Evolutionary conservation across 2,113 vertebrate genomes (phyloP).

Genomic region (Microcebus tavaratra): DNA sequence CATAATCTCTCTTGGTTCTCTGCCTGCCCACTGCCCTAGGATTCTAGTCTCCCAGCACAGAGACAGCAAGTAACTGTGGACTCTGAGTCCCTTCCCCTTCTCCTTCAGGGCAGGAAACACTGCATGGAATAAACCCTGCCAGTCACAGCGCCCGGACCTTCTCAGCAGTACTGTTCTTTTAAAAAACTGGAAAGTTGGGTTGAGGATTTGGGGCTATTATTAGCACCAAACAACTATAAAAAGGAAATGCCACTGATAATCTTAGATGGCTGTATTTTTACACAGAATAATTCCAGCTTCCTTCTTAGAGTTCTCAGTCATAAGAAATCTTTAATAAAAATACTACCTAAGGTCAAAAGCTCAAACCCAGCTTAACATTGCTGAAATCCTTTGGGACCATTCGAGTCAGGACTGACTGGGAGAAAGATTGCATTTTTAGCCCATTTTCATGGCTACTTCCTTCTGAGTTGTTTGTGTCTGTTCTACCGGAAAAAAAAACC

Average conservation of each 20-base stretch:
- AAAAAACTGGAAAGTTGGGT: slow-evolving; percentile 70
- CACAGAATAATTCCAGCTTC: slow-evolving; percentile 75
- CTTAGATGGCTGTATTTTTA: slow-evolving; percentile 78
- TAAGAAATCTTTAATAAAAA: slow-evolving; percentile 82
- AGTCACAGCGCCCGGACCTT: not conserved
- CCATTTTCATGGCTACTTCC: not conserved
- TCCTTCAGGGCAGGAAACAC: not conserved
- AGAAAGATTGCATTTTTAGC: not conserved
- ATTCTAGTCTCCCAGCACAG: not conserved
- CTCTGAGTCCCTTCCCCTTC: not conserved
- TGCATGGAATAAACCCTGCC: not conserved
- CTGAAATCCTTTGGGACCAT: slow-evolving; percentile 57
- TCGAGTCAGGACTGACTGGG: slow-evolving; percentile 1
- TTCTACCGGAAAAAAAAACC: not conserved
- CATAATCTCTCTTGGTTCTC: not conserved
- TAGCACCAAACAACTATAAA: slow-evolving; percentile 67
- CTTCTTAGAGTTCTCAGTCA: slow-evolving; percentile 76
- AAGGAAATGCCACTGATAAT: slow-evolving; percentile 74
- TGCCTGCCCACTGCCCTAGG: not conserved
- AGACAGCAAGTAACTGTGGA: not conserved
- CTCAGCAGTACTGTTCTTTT: slow-evolving; percentile 62
- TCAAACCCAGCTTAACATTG: slow-evolving; percentile 51
- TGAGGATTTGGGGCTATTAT: slow-evolving; percentile 55
- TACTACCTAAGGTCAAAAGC: slow-evolving; percentile 59
- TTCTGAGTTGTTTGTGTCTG: not conserved